Evolutionary conservation across 2,113 vertebrate genomes (phyloP).

Genomic region (Myiozetetes cayanensis): DNA sequence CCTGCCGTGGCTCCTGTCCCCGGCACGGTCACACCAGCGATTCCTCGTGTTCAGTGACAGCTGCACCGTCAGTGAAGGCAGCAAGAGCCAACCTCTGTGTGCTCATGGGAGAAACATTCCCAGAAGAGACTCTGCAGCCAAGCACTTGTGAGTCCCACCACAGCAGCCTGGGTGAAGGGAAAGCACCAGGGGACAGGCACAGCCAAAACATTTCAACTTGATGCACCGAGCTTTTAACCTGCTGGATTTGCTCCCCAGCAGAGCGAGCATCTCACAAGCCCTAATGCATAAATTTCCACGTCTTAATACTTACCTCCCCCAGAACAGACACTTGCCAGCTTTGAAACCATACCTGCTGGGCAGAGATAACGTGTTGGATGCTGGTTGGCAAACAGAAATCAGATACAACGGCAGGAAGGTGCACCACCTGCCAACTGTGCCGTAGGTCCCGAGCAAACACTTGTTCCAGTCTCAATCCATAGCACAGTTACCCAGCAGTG

Average conservation of each 20-base stretch:
- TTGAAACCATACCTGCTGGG: background rate
- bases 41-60: background rate
- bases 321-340: background rate
- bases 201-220: background rate
- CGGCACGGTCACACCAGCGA: accelerated
- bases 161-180: background rate
- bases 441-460: background rate
- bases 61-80: background rate
- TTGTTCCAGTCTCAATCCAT: background rate
- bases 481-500: background rate
- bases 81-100: background rate
- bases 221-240: background rate
- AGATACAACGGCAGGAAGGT: background rate
- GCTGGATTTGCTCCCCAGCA: background rate
- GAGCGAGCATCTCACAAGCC: background rate
- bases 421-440: background rate
- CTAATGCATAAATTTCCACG: background rate
- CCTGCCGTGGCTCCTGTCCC: background rate
- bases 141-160: background rate
- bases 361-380: slow-evolving; percentile 1
- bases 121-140: background rate
- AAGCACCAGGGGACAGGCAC: background rate
- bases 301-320: background rate
- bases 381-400: background rate
- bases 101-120: background rate